Base-by-base conservation (phyloP, 1,140 invertebrate species). In the Diuraphis noxia region DNA sequence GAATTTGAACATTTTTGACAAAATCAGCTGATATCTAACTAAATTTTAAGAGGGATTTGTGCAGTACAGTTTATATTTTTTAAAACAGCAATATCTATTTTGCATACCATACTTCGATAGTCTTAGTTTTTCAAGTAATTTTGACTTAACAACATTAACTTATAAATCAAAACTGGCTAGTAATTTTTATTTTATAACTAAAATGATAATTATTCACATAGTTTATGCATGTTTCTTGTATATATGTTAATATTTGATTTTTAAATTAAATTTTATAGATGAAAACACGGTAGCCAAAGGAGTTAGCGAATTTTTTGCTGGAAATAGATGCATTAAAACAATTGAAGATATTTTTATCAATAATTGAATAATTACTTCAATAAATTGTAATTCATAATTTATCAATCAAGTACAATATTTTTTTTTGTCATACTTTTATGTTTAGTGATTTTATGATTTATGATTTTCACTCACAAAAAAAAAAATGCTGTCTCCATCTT, bases 281-380 rank as follows among this genome's bases (percentile, higher is more conserved):
- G 86, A 82, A 82, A 36, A 40, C 23, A 63, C 81, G 7, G 79
- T 82, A n/a, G 87, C 56, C 13, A 72, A 89, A 90, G 79, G 34
- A 89, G 88, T 92, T 63, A 40, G 13, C 49, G 79, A 89, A 88
- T 89, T 85, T 88, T 92, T 92, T 81, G 10, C n/a, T 40, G 43
- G 72, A 63, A 63, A 88, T 88, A 88, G 81, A 88, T 77, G 85
- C 38, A 92, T 92, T 43, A 88, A 92, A 49, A 46, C 84, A 46
- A 9, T 40, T 17, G 43, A 92, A 92, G 84, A 92, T 77, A 82
- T 91, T 13, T 72, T 40, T 49, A 91, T 91, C 43, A n/a, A 88
- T n/a, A 41, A 63, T 88, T n/a, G 36, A 25, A 34, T 82, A 38
- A 38, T 81, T 1, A 5, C 56, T 72, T 72, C 56, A n/a, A 72